A percentile compares a stretch with the other conserved stretches of the same genome.
These are phyloP conservation scores for Zaprionus vittiger DNA, from an alignment of 1,140 invertebrate species.

Conservation along the genomic window DNA sequence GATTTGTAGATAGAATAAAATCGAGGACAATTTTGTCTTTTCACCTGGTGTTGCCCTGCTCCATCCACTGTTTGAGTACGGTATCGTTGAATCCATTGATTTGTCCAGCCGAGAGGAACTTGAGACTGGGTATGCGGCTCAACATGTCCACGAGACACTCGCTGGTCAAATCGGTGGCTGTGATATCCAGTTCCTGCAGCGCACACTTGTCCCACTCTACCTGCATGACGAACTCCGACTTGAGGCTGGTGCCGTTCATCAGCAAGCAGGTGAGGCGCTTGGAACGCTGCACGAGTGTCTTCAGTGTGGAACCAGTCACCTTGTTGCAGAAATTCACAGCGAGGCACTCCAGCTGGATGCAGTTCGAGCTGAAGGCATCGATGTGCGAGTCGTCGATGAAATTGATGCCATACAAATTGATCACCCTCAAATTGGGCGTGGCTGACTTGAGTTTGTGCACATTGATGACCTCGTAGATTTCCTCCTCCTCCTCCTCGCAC, in stretches of 20 bases:
- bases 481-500: slow-evolving; percentile 99
- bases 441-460: slow-evolving; percentile 99
- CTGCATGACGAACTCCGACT: slow-evolving; percentile 95
- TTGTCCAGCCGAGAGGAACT: slow-evolving; percentile 97
- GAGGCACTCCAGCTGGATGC: slow-evolving; percentile 97
- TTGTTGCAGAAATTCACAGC: slow-evolving; percentile 98
- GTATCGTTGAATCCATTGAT: slow-evolving; percentile 98
- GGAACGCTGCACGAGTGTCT: slow-evolving; percentile 96
- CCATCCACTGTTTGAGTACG: slow-evolving; percentile 95
- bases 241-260: slow-evolving; percentile 97
- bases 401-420: slow-evolving; percentile 98
- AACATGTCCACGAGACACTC: slow-evolving; percentile 98
- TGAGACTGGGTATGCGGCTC: slow-evolving; percentile 92
- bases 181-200: slow-evolving; percentile 97
- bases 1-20: neutral
- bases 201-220: slow-evolving; percentile 98
- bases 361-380: slow-evolving; percentile 97
- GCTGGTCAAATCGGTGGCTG: slow-evolving; percentile 96
- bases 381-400: slow-evolving; percentile 99
- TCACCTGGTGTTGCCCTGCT: slow-evolving; percentile 91
- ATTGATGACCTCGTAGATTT: slow-evolving; percentile 99
- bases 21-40: neutral
- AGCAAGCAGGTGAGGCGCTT: slow-evolving; percentile 95
- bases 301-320: slow-evolving; percentile 98
- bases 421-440: slow-evolving; percentile 96